Base-by-base conservation (phyloP, 2,113 vertebrate species). In the Ursus arctos region DNA sequence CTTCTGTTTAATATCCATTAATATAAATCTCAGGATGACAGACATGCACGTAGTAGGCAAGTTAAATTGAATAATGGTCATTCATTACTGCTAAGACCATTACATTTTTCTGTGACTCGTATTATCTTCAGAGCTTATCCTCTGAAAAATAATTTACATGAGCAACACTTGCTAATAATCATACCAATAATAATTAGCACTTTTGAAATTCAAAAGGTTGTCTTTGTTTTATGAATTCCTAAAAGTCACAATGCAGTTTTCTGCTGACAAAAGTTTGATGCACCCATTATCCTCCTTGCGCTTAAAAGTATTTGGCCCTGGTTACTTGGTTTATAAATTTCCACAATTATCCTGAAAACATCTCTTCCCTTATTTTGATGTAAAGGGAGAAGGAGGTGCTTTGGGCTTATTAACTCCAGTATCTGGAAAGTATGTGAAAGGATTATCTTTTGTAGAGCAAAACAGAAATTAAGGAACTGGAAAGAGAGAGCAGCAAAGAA, bases 1-100 rank as follows among this genome's bases (percentile, higher is more conserved):
- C 28, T 93, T 96, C 40, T 85, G 47, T 79, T 93, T 74, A 88
- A 72, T 88, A 84, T 65, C 16, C 51, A 15, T n/a, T 86, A 82
- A 72, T 81, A 81, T 61, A 67, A 71, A 86, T 79, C 19, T 87
- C 53, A 93, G 82, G n/a, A 85, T 85, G 80, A 59, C 36, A 90
- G 59, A 26, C 43, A 76, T 90, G 63, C 22, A 53, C 57, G 12
- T 7, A 31, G 19, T 63, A 55, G 61, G 33, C 24, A 93, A 86
- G 36, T 85, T 89, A 88, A 53, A 77, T 51, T 76, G 22, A 95
- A 95, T 53, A 80, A 74, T 57, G 24, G 12, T 4, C 26, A 92
- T 88, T 55, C 18, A 43, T 92, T 55, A 61, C 49, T 92, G 86
- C 67, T 82, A 71, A 92, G 31, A 77, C 3, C 8, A 67, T 67